Evolutionary conservation across 2,797 vertebrate species (phyloP).

Genomic region (Sphaeramia orbicularis): DNA sequence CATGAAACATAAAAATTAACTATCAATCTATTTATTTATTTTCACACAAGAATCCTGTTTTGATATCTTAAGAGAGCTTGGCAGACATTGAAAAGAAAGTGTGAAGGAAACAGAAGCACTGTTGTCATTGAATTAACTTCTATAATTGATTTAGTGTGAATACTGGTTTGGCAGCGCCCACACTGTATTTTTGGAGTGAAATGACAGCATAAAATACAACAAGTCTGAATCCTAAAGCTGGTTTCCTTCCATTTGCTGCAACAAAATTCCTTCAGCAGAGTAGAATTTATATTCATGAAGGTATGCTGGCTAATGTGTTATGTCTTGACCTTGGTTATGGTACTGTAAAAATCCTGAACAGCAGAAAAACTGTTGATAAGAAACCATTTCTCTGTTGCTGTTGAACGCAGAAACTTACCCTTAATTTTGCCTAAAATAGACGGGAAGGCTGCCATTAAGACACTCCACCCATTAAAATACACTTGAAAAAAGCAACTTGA

Average conservation of each 20-base stretch:
- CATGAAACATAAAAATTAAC: constrained; percentile 41
- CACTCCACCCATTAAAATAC: neutral
- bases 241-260: neutral
- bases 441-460: neutral
- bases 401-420: constrained; percentile 9
- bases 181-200: constrained; percentile 60
- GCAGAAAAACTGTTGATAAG: constrained; percentile 1
- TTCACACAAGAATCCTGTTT: constrained; percentile 10
- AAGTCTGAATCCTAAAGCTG: constrained; percentile 27
- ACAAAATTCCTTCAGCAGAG: constrained; percentile 17
- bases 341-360: constrained; percentile 21
- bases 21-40: constrained; percentile 43
- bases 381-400: neutral
- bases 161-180: constrained; percentile 55
- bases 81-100: constrained; percentile 51
- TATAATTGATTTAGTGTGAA: constrained; percentile 69
- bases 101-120: constrained; percentile 54
- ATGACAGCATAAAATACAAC: constrained; percentile 47
- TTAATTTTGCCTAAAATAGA: constrained; percentile 12
- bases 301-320: constrained; percentile 16
- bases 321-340: constrained; percentile 42
- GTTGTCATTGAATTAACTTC: constrained; percentile 57
- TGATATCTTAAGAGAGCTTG: constrained; percentile 19
- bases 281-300: constrained; percentile 20
- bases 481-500: neutral